A percentile compares a stretch with the other conserved stretches of the same genome.
These are phyloP conservation scores for Muscina levida DNA, from an alignment of 2,888 invertebrate genomes.

Conservation along the genomic window DNA sequence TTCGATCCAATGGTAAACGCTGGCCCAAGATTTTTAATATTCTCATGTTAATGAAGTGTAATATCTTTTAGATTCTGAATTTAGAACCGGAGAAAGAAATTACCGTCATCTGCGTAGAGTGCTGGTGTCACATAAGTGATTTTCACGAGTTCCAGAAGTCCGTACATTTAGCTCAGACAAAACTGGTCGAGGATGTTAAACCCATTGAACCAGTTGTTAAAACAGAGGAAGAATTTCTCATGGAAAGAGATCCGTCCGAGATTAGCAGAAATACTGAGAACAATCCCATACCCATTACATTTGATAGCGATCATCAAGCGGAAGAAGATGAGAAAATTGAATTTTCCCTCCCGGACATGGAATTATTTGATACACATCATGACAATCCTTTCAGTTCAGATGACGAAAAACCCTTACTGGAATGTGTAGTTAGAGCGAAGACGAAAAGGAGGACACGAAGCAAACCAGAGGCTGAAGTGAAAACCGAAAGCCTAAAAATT, in stretches of 20 bases:
- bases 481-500: slow-evolving; percentile 6
- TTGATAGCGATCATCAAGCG: too few species aligned
- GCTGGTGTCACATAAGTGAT: background rate
- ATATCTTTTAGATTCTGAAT: too few species aligned
- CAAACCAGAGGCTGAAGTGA: slow-evolving; percentile 22
- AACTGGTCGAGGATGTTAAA: background rate
- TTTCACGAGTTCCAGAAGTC: slow-evolving; percentile 3
- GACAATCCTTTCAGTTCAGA: slow-evolving; percentile 53
- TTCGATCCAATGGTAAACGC: slow-evolving; percentile 64
- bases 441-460: slow-evolving; percentile 43
- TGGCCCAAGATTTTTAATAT: background rate
- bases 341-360: slow-evolving; percentile 59
- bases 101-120: background rate
- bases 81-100: too few species aligned
- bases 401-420: slow-evolving; percentile 66
- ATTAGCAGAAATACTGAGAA: slow-evolving; percentile 14
- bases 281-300: background rate
- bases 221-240: slow-evolving; percentile 38
- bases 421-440: slow-evolving; percentile 41
- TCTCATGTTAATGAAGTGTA: background rate
- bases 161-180: background rate
- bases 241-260: background rate
- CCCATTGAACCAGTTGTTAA: slow-evolving; percentile 48
- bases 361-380: slow-evolving; percentile 14
- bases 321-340: slow-evolving; percentile 46